phyloP scores from a whole-genome alignment of 2,113 vertebrate species.

The Chloebia gouldiae region DNA sequence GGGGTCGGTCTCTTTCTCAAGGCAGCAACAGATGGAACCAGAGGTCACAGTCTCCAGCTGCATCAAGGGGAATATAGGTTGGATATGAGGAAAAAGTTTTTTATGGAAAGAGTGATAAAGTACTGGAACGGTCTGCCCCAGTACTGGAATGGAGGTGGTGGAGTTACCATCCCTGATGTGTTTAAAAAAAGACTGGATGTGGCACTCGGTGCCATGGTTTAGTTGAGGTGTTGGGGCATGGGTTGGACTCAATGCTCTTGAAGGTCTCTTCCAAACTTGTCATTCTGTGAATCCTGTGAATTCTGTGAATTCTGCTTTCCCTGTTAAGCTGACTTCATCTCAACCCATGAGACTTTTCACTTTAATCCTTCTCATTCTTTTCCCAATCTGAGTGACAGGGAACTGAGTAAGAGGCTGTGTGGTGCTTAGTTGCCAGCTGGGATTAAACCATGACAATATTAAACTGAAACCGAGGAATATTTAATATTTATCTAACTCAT shows the following conservation, averaged over 20 bases:
- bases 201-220: neutral
- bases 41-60: neutral
- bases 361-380: neutral
- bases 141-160: neutral
- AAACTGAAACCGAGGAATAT: neutral
- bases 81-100: neutral
- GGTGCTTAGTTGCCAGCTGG: neutral
- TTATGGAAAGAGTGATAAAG: neutral
- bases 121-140: neutral
- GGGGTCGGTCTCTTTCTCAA: neutral
- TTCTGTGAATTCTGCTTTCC: neutral
- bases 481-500: neutral
- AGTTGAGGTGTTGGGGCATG: neutral
- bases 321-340: neutral
- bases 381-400: rapidly evolving
- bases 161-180: neutral
- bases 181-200: neutral
- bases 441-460: neutral
- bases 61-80: neutral
- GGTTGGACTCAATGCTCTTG: neutral
- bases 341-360: neutral
- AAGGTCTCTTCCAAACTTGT: neutral
- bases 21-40: neutral
- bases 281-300: neutral
- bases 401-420: neutral